Percentiles rank a stretch among this genome's conserved stretches.
These are phyloP conservation scores for Betta splendens DNA, from an alignment of 2,797 vertebrate species.

Conservation along the genomic window DNA sequence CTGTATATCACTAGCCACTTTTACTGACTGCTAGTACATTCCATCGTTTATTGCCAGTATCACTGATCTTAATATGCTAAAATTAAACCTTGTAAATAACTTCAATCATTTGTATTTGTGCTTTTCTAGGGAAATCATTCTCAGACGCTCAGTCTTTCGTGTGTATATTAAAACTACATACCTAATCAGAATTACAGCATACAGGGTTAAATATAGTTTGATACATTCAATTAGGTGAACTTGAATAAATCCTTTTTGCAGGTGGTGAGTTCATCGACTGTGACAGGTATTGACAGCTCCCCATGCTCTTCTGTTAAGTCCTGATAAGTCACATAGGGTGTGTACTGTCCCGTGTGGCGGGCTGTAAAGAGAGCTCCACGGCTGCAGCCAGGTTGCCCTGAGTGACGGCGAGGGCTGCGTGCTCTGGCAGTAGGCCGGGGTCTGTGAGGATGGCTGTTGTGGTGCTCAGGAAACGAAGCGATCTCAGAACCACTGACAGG, in stretches of 20 bases:
- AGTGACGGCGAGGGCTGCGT: slow-evolving; percentile 87
- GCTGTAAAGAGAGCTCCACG: slow-evolving; percentile 61
- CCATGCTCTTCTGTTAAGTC: slow-evolving; percentile 1
- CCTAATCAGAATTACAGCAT: slow-evolving; percentile 7
- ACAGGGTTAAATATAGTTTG: slow-evolving; percentile 2
- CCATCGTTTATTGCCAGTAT: too few species aligned
- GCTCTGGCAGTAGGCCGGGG: slow-evolving; percentile 88
- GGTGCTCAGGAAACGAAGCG: slow-evolving; percentile 92
- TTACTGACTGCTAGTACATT: too few species aligned
- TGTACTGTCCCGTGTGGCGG: slow-evolving; percentile 37
- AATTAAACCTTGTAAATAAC: too few species aligned
- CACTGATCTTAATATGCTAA: too few species aligned
- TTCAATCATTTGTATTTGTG: too few species aligned
- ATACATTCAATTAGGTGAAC: slow-evolving; percentile 6
- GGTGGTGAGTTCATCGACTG: slow-evolving; percentile 45
- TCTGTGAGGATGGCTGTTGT: slow-evolving; percentile 93
- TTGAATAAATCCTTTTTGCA: slow-evolving; percentile 35
- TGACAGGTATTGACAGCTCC: neutral
- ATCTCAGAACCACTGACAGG: slow-evolving; percentile 88
- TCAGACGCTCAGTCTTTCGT: too few species aligned
- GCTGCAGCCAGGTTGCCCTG: slow-evolving; percentile 56
- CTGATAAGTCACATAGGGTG: slow-evolving; percentile 42
- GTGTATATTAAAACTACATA: too few species aligned
- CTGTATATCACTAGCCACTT: too few species aligned
- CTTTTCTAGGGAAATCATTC: too few species aligned